Conservation (phyloP, 2,888 invertebrate species). For the Drosophila anomelani region DNA sequence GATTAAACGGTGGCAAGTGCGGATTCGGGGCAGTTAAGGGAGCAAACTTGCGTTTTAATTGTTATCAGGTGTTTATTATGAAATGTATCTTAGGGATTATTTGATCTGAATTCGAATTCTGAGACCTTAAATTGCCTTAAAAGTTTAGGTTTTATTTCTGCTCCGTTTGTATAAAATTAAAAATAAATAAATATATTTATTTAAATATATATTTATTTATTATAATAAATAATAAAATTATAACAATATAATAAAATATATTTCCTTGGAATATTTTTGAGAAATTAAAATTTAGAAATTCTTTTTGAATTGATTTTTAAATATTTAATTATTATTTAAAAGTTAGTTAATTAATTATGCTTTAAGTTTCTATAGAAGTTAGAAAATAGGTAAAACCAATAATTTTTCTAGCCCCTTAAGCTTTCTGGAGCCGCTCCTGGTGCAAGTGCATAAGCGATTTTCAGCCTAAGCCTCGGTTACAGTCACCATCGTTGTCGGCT, state of each 20-base stretch:
- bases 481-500: constrained; percentile 17
- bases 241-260: too few relatives aligned
- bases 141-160: not conserved
- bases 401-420: not conserved
- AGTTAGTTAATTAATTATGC: too few relatives aligned
- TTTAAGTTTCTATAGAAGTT: too few relatives aligned
- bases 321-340: too few relatives aligned
- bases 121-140: too few relatives aligned
- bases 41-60: too few relatives aligned
- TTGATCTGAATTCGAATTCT: not conserved
- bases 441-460: not conserved
- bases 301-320: too few relatives aligned
- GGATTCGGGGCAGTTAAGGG: not conserved
- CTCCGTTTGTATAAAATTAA: not conserved
- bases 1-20: constrained; percentile 9
- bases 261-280: too few relatives aligned
- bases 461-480: constrained; percentile 5
- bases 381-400: too few relatives aligned
- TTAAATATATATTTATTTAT: too few relatives aligned
- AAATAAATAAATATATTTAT: not conserved
- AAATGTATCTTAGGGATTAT: not conserved
- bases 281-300: too few relatives aligned
- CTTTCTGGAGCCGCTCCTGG: not conserved
- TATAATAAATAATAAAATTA: too few relatives aligned
- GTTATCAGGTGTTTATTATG: not conserved